Evolutionary conservation across 2,797 vertebrate species (phyloP).

Genomic region (Apodemus agrarius): DNA sequence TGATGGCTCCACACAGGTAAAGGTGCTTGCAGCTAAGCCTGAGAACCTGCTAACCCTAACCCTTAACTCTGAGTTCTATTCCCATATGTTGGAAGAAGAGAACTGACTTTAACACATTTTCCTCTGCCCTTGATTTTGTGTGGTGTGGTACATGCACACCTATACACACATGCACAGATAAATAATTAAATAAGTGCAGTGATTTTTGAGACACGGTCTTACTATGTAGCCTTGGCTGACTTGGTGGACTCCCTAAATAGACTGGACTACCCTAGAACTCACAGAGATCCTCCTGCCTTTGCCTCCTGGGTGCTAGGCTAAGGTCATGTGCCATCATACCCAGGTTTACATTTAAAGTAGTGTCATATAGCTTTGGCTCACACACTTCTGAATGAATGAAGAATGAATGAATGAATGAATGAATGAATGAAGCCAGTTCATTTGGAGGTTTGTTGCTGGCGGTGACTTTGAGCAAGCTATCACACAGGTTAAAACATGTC

Average conservation of each 20-base stretch:
- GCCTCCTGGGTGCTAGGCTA: not conserved
- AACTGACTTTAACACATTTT: not conserved
- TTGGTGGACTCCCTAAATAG: not conserved
- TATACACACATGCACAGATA: not conserved
- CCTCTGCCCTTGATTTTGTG: not conserved
- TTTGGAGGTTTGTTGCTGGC: not conserved
- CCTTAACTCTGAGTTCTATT: not conserved
- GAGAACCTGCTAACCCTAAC: not conserved
- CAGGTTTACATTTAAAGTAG: not conserved
- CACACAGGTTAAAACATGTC: not conserved
- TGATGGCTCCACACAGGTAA: not conserved
- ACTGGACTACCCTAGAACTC: not conserved
- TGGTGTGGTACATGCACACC: not conserved
- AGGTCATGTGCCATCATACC: not conserved
- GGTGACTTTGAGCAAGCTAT: not conserved
- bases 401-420: not conserved
- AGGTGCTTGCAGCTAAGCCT: not conserved
- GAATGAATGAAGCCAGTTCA: not conserved
- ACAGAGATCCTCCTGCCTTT: not conserved
- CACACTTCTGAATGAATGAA: not conserved
- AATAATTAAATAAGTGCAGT: not conserved
- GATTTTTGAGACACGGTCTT: not conserved
- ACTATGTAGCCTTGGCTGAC: too few relatives aligned
- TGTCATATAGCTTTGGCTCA: not conserved
- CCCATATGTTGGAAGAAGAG: not conserved